These are phyloP conservation scores for Pungitius pungitius DNA, from an alignment of 2,113 vertebrate genomes.

Conservation along the genomic window DNA sequence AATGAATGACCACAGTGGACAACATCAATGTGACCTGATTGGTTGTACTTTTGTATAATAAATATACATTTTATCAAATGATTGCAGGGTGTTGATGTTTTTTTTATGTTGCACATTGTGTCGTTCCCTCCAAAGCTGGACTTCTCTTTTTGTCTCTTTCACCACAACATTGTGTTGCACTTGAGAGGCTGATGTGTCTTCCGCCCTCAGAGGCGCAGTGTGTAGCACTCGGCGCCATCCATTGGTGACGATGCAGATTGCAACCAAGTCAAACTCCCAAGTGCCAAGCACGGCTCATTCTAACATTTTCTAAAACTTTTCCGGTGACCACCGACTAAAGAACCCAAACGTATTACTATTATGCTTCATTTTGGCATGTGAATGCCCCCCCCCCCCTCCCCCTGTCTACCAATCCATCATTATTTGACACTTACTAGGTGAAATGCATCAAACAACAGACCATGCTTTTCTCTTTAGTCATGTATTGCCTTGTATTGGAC, in stretches of 20 bases:
- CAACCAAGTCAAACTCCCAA: background rate
- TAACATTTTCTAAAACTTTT: no score
- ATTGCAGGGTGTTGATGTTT: background rate
- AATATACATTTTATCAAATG: slow-evolving; percentile 56
- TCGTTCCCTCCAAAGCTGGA: background rate
- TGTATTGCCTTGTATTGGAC: background rate
- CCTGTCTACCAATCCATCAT: no score
- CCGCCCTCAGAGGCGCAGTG: background rate
- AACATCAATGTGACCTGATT: slow-evolving; percentile 32
- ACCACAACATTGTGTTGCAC: background rate
- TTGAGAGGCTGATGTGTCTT: background rate
- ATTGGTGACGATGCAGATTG: background rate
- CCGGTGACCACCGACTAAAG: background rate
- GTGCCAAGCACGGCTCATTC: background rate
- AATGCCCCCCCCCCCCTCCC: no score
- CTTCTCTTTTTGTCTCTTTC: no score
- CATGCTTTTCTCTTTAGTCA: background rate
- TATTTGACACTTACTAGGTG: no score
- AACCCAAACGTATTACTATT: background rate
- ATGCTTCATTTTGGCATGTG: background rate
- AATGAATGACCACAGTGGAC: slow-evolving; percentile 24
- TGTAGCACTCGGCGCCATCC: background rate
- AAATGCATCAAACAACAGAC: background rate
- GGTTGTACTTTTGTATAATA: slow-evolving; percentile 69
- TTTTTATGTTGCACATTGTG: background rate